Evolutionary conservation across 2,113 vertebrate species (phyloP).

Genomic region (Alethe castanea): DNA sequence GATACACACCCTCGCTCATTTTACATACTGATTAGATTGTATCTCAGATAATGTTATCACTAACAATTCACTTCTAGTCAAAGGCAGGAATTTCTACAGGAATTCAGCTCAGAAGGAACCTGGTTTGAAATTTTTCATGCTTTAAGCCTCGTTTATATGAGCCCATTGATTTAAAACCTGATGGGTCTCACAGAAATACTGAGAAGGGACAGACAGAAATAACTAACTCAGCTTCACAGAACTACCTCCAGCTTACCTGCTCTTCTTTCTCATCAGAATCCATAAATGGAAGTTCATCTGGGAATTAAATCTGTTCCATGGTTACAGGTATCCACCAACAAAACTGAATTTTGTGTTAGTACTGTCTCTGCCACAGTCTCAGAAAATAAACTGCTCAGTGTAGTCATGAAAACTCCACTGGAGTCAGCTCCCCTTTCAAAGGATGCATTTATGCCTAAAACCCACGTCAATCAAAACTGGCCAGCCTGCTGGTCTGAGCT

Average conservation of each 20-base stretch:
- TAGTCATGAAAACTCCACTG: neutral
- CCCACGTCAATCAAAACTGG: fast-evolving
- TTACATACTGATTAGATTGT: neutral
- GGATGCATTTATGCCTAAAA: neutral
- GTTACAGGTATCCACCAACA: neutral
- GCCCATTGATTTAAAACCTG: neutral
- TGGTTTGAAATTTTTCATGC: neutral
- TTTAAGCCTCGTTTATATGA: neutral
- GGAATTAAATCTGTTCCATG: neutral
- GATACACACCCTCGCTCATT: neutral
- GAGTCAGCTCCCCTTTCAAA: neutral
- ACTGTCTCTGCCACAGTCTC: neutral
- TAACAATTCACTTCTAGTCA: neutral
- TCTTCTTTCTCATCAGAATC: neutral
- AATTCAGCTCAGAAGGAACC: neutral
- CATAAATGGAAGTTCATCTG: neutral
- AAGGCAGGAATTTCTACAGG: neutral
- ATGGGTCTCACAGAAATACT: neutral
- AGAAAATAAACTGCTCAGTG: neutral
- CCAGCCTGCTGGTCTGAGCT: neutral
- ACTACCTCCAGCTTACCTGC: neutral
- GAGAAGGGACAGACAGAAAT: neutral
- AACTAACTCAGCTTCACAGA: neutral
- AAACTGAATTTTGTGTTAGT: neutral
- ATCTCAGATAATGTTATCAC: neutral